phyloP scores from a whole-genome alignment of 2,113 vertebrate species.

The Colistium nudipinnis region DNA sequence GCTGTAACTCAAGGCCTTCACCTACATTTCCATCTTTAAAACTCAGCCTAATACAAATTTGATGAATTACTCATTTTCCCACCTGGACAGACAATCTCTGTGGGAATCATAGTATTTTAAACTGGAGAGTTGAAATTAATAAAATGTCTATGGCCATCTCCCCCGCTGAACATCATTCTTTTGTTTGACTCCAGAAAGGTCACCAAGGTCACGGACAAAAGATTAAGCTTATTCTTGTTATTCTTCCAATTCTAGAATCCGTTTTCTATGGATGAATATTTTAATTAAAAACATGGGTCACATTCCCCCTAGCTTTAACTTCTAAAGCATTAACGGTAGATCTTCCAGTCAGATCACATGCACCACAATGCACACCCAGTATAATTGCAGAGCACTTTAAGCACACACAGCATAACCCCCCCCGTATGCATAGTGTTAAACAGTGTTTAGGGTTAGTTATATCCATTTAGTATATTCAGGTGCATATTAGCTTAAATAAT shows the following conservation, averaged over 20 bases:
- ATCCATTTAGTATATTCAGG: conserved; percentile 3
- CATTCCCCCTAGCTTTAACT: neutral
- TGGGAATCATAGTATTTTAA: conserved; percentile 8
- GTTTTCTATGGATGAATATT: conserved; percentile 1
- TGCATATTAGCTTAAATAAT: conserved; percentile 28
- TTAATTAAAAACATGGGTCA: neutral
- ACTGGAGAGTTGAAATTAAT: conserved; percentile 5
- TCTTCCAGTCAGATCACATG: conserved; percentile 12
- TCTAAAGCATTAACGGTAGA: conserved; percentile 26
- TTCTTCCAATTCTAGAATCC: neutral
- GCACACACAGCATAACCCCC: neutral
- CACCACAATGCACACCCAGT: neutral
- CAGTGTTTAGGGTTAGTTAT: conserved; percentile 8
- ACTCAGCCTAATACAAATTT: conserved; percentile 44
- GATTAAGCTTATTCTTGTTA: neutral
- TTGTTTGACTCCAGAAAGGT: neutral
- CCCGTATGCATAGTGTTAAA: conserved; percentile 2
- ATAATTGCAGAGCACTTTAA: conserved; percentile 5
- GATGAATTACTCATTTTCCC: conserved; percentile 37
- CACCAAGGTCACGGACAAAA: neutral
- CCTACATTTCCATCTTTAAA: conserved; percentile 51
- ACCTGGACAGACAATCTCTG: conserved; percentile 3
- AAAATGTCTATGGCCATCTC: neutral
- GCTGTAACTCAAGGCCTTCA: conserved; percentile 39
- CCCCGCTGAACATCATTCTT: neutral